phyloP scores from a whole-genome alignment of 2,888 invertebrate species.

The Aelia acuminata region DNA sequence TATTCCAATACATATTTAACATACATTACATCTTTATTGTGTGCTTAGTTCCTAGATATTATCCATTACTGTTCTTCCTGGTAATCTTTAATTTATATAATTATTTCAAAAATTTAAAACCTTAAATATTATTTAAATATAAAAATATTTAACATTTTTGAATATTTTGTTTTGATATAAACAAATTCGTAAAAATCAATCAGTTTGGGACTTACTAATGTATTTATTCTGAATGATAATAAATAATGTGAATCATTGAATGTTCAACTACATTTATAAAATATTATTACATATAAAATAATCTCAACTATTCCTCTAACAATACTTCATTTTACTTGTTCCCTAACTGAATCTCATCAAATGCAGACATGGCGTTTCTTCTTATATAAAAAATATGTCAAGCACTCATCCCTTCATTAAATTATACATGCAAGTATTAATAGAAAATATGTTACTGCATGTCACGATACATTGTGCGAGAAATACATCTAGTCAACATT shows the following conservation, averaged over 20 bases:
- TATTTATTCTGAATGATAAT: background rate
- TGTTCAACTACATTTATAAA: slow-evolving; percentile 22
- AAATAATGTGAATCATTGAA: slow-evolving; percentile 29
- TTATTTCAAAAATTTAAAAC: slow-evolving; percentile 16
- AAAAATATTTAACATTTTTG: slow-evolving; percentile 46
- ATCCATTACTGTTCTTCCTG: background rate
- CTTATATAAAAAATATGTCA: slow-evolving; percentile 45
- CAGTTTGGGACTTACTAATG: slow-evolving; percentile 8
- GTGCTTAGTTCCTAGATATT: background rate
- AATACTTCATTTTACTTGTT: slow-evolving; percentile 26
- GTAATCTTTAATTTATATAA: background rate
- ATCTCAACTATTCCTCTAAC: slow-evolving; percentile 39
- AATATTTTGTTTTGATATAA: slow-evolving; percentile 34
- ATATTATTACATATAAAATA: slow-evolving; percentile 37
- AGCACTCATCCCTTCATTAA: slow-evolving; percentile 5
- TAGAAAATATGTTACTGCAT: slow-evolving; percentile 35
- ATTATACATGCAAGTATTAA: slow-evolving; percentile 35
- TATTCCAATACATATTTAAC: slow-evolving; percentile 4
- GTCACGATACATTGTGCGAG: slow-evolving; percentile 36
- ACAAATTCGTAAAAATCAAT: slow-evolving; percentile 13
- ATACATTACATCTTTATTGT: background rate
- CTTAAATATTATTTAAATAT: slow-evolving; percentile 46
- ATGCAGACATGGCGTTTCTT: slow-evolving; percentile 4
- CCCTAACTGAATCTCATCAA: slow-evolving; percentile 40
- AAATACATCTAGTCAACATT: slow-evolving; percentile 33